Base-by-base conservation (phyloP, 2,797 vertebrate genomes). In the Moxostoma hubbsi region DNA sequence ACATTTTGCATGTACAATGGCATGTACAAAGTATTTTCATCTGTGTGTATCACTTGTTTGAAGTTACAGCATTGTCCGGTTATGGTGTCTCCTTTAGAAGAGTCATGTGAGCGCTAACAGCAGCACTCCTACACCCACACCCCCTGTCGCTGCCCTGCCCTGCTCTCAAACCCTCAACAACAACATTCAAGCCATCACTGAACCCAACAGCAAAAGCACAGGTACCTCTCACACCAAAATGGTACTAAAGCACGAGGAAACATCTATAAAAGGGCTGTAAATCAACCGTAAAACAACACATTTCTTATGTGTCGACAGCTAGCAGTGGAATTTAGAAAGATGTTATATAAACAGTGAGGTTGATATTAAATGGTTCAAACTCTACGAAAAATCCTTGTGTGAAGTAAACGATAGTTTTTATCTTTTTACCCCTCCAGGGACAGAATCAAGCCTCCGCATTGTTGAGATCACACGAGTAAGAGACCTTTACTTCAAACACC, bases 391-490 rank as follows among this genome's bases (percentile, higher is more conserved):
- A 36, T 36, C 36, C 36, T 36, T 36, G 36, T 36, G 36, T 36
- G 4, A 36, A 36, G 36, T 36, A 5, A 36, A 49, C 6, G 9
- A 49, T 7, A 2, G 36, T 36, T 36, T 4, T 36, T 49, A 7
- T 70, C 73, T 82, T 53, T 85, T 36, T 36, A 51, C 75, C 53
- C 69, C 66, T 89, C 15, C 13, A 95, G 94, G 89, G 55, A 79
- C 73, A 11, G 94, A 96, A 69, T 83, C 46, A 50, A 92, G 90
- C 58, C 76, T 94, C 3, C 94, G 97, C 64, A 95, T 93, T 0
- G 95, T 98, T 88, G 95, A 96, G 80, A 94, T 98, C 87, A 93
- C 82, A 1, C 91, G 96, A 92, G 97, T 98, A 92, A 94, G 91
- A 16, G 50, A 1, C 9, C 24, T 50, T 36, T 9, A 8, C 63